Conservation (phyloP, 2,113 vertebrate genomes). For the Smithornis capensis region DNA sequence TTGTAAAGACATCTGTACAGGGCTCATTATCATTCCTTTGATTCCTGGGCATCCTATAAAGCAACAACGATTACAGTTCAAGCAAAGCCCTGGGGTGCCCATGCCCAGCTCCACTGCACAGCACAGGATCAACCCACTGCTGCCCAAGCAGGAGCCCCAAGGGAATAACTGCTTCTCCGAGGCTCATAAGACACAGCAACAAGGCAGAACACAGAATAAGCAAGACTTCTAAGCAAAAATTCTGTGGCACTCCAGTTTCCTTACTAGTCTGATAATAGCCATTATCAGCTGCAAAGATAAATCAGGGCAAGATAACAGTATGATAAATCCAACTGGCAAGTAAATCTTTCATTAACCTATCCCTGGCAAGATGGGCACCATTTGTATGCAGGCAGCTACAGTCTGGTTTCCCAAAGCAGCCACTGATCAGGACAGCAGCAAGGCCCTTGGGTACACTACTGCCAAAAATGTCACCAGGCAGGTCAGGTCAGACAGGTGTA, state of each 20-base stretch:
- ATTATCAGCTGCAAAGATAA: neutral
- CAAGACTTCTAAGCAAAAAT: neutral
- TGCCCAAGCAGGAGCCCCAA: neutral
- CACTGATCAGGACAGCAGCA: accelerated
- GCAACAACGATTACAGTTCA: neutral
- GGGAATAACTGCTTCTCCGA: accelerated
- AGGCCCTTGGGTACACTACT: neutral
- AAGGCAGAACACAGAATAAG: neutral
- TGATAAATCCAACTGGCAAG: too few species aligned
- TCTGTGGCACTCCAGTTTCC: accelerated
- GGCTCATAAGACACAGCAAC: neutral
- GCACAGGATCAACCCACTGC: neutral
- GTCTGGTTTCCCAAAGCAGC: neutral
- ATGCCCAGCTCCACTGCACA: neutral
- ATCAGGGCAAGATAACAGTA: too few species aligned
- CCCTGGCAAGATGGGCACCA: too few species aligned
- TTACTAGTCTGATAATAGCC: accelerated
- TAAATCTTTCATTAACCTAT: neutral
- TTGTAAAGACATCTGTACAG: neutral
- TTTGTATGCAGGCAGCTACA: neutral
- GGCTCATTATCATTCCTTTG: neutral
- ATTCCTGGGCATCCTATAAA: neutral
- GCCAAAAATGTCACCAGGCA: neutral
- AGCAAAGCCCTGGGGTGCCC: neutral
- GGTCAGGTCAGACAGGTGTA: too few species aligned